Evolutionary conservation across 1,140 invertebrate genomes (phyloP).

Genomic region (Amyelois transitella): DNA sequence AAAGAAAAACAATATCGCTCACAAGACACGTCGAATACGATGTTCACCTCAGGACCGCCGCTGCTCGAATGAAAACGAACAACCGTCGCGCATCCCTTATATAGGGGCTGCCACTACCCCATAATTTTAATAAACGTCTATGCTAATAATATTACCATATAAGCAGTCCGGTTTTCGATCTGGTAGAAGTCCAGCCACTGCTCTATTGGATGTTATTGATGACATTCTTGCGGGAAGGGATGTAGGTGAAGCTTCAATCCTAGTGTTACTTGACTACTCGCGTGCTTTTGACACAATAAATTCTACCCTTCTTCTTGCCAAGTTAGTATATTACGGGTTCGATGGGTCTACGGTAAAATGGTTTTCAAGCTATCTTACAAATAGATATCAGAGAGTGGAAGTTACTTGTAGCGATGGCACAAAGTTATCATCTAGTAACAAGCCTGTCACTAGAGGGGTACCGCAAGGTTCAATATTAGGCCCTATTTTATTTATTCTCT

Average conservation of each 20-base stretch:
- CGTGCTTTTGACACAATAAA: not conserved
- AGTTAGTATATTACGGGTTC: not conserved
- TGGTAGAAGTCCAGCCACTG: not conserved
- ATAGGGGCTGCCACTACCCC: too few species aligned
- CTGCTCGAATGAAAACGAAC: too few species aligned
- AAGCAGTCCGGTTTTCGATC: not conserved
- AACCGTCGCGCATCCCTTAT: too few species aligned
- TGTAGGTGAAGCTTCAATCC: not conserved
- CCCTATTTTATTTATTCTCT: not conserved
- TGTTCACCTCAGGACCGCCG: too few species aligned
- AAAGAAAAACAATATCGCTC: too few species aligned
- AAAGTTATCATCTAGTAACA: not conserved
- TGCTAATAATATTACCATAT: too few species aligned
- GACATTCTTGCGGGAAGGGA: not conserved
- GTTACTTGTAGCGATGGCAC: not conserved
- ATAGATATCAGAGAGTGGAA: too few species aligned
- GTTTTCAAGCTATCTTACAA: too few species aligned
- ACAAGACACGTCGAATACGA: too few species aligned
- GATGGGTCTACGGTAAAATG: not conserved
- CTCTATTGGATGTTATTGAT: not conserved
- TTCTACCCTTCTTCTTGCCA: not conserved
- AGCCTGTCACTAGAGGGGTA: too few species aligned
- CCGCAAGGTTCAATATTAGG: not conserved
- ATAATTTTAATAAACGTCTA: too few species aligned
- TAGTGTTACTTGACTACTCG: not conserved